A percentile compares a stretch with the other conserved stretches of the same genome.
phyloP scores from a whole-genome alignment of 2,113 vertebrate species.

The Microcebus jonahi region DNA sequence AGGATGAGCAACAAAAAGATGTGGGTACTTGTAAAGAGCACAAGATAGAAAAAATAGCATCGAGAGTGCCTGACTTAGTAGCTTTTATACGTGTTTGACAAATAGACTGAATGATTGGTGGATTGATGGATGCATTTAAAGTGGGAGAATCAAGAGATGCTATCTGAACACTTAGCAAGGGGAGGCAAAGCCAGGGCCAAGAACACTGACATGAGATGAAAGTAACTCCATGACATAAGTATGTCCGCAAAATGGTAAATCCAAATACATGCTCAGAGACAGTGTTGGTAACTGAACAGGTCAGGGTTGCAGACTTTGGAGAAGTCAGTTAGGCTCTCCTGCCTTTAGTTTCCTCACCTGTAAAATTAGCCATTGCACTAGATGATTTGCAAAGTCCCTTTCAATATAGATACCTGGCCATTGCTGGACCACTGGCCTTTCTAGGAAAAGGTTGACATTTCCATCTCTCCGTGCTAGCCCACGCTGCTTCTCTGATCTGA shows the following conservation, averaged over 20 bases:
- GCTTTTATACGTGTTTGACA: not conserved
- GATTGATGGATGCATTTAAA: not conserved
- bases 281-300: not conserved
- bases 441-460: not conserved
- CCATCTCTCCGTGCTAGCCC: not conserved
- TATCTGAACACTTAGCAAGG: not conserved
- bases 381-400: not conserved
- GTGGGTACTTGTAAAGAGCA: not conserved
- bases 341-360: not conserved
- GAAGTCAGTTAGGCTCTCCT: not conserved
- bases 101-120: not conserved
- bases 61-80: not conserved
- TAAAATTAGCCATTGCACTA: not conserved
- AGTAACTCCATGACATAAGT: not conserved
- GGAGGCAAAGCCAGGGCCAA: not conserved
- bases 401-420: not conserved
- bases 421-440: not conserved
- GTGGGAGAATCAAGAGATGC: not conserved
- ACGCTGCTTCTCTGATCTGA: not conserved
- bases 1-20: not conserved
- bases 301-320: not conserved
- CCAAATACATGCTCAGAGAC: too few relatives aligned
- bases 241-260: not conserved
- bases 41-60: not conserved
- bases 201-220: not conserved